phyloP scores from a whole-genome alignment of 2,888 invertebrate species.

The Orthonychiurus folsomi region DNA sequence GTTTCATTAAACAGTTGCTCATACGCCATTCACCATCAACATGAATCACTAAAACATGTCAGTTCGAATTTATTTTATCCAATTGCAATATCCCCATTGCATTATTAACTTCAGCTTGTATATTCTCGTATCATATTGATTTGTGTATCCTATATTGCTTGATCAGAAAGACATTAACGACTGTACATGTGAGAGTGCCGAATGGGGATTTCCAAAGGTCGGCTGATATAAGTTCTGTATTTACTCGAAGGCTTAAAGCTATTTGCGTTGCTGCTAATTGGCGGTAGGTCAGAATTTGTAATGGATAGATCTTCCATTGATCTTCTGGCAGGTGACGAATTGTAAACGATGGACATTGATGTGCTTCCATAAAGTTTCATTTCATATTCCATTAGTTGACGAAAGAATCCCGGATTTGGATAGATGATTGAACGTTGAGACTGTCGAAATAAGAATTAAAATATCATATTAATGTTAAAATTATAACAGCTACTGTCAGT shows the following conservation, averaged over 20 bases:
- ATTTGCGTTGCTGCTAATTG: too few relatives aligned
- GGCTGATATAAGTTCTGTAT: neutral
- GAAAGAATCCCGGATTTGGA: constrained; percentile 84
- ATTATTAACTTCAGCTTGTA: too few relatives aligned
- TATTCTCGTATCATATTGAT: too few relatives aligned
- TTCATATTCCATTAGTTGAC: constrained; percentile 74
- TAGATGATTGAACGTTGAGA: constrained; percentile 65
- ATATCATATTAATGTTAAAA: neutral
- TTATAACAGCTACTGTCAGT: too few relatives aligned
- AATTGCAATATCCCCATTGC: too few relatives aligned
- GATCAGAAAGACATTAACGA: too few relatives aligned
- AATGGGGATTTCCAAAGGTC: neutral
- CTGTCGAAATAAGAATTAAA: constrained; percentile 50
- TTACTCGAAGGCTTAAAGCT: neutral
- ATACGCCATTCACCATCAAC: too few relatives aligned
- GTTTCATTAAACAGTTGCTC: too few relatives aligned
- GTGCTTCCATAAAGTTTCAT: constrained; percentile 56
- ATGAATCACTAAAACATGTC: too few relatives aligned
- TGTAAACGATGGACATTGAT: constrained; percentile 67
- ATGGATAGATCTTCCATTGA: constrained; percentile 42
- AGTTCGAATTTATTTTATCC: too few relatives aligned
- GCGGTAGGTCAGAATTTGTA: neutral
- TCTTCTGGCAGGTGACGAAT: constrained; percentile 63
- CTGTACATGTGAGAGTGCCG: neutral
- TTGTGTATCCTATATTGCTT: too few relatives aligned